Evolutionary conservation across 30 jellyfish, hydroid and myxozoan species (phyloP).

Genomic region (Hydra vulgaris): DNA sequence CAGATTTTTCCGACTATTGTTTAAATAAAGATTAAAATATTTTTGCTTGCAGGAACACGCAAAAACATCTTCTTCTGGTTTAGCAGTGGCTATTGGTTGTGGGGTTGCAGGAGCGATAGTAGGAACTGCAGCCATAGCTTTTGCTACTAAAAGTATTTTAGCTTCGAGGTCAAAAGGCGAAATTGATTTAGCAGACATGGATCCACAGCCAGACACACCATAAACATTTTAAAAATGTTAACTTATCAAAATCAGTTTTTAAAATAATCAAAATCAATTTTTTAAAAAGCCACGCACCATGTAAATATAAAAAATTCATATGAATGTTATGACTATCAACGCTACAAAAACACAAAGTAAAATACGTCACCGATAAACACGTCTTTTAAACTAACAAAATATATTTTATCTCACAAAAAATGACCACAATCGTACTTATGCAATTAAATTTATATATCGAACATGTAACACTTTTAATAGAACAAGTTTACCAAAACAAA

Average conservation of each 20-base stretch:
- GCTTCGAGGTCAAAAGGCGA: conserved; percentile 74
- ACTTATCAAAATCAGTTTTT: no score
- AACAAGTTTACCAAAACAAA: no score
- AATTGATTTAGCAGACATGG: conserved; percentile 55
- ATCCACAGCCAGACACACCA: conserved; percentile 91
- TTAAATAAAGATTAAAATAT: no score
- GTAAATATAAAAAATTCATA: background rate
- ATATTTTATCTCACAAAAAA: no score
- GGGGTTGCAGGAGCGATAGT: conserved; percentile 96
- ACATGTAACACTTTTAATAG: no score
- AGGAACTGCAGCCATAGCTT: conserved; percentile 92
- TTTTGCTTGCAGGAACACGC: conserved; percentile 29
- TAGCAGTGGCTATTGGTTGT: conserved; percentile 95
- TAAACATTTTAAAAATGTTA: background rate
- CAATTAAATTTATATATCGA: no score
- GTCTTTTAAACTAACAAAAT: no score
- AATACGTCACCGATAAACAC: no score
- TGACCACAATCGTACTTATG: no score
- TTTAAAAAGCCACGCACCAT: no score
- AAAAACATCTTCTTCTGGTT: conserved; percentile 75
- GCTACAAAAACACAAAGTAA: background rate
- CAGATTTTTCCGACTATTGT: no score
- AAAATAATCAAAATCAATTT: no score
- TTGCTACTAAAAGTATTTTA: conserved; percentile 77
- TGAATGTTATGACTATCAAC: background rate